phyloP scores from a whole-genome alignment of 1,140 invertebrate species.

The Muscidifurax raptorellus region DNA sequence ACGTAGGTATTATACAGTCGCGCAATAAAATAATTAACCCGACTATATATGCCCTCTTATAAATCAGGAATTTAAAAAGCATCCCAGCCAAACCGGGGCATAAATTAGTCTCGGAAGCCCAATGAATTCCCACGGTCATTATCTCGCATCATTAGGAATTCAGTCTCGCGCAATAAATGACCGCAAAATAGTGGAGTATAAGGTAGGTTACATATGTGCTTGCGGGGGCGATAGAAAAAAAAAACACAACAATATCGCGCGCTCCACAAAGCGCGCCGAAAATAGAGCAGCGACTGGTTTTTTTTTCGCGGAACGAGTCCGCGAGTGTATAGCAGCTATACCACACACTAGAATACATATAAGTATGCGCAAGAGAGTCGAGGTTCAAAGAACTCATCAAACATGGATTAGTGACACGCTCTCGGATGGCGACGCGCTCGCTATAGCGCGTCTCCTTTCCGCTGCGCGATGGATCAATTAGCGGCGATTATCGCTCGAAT shows the following conservation, averaged over 20 bases:
- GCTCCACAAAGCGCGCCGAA: constrained; percentile 36
- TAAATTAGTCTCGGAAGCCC: constrained; percentile 25
- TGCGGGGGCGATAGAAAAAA: neutral
- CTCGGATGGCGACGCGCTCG: neutral
- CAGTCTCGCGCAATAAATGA: constrained; percentile 2
- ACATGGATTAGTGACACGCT: constrained; percentile 38
- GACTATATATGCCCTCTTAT: neutral
- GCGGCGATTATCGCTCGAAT: constrained; percentile 19
- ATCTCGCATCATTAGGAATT: neutral
- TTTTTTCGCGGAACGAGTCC: neutral
- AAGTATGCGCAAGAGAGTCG: neutral
- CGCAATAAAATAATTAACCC: neutral
- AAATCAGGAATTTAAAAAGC: constrained; percentile 7
- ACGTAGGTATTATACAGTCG: neutral
- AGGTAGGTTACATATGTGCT: too few relatives aligned
- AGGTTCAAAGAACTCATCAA: constrained; percentile 51
- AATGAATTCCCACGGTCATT: constrained; percentile 8
- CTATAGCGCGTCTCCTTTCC: neutral
- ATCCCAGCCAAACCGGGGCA: neutral
- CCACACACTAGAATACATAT: neutral
- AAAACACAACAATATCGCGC: constrained; percentile 7
- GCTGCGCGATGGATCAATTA: neutral
- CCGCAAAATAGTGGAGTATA: neutral
- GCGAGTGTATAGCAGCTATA: neutral
- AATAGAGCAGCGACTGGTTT: constrained; percentile 27